Conservation (phyloP, 2,888 invertebrate species). For the Rhorus exstirpatorius region DNA sequence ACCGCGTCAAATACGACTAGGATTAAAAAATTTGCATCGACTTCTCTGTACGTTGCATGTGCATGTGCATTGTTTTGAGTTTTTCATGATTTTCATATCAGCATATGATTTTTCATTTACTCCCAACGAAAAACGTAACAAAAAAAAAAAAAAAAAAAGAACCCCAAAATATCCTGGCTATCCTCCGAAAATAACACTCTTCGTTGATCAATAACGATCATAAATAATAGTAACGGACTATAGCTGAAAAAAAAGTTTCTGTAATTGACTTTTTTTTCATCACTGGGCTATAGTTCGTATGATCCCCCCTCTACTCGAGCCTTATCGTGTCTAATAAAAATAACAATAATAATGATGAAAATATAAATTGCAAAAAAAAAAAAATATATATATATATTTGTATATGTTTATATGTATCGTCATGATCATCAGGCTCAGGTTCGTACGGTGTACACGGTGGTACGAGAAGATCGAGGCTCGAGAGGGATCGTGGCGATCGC, state of each 20-base stretch:
- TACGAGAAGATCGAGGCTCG: slow-evolving; percentile 83
- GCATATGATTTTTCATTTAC: no score
- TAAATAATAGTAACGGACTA: no score
- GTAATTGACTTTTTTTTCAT: neutral
- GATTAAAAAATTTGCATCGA: no score
- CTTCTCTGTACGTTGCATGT: no score
- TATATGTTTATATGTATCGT: neutral
- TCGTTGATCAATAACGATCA: no score
- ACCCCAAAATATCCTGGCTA: no score
- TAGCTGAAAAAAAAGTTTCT: neutral
- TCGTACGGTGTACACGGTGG: slow-evolving; percentile 82
- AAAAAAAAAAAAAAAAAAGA: no score
- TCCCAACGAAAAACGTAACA: no score
- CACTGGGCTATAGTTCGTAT: slow-evolving; percentile 7
- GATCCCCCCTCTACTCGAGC: slow-evolving; percentile 9
- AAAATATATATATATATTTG: neutral
- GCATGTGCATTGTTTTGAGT: no score
- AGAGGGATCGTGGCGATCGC: slow-evolving; percentile 86
- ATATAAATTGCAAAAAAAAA: neutral
- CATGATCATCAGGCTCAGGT: slow-evolving; percentile 75
- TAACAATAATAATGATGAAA: neutral
- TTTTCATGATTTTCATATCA: no score
- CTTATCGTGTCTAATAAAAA: slow-evolving; percentile 7
- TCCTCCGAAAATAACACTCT: no score
- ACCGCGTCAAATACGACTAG: no score